Evolutionary conservation across 2,888 invertebrate species (phyloP), one percentile per base, ranked within the genome.

Genomic region (Hofmannophila pseudospretella): DNA sequence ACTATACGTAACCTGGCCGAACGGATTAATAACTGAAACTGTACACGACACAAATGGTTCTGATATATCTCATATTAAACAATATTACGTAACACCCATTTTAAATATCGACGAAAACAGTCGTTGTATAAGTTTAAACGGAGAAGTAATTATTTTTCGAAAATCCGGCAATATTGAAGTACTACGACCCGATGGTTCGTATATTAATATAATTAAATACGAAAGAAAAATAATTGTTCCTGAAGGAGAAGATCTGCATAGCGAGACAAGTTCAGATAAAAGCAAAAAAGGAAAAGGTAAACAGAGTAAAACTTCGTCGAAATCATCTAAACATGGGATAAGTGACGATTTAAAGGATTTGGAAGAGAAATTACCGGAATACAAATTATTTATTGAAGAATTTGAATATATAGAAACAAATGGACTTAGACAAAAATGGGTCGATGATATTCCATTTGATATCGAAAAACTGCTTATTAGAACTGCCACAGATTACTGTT

Each of bases 61-160:
- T 8, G 41, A 45, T 33, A 59, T 86, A 37, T 75, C 76, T 25
- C 80, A 85, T 42, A 72, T 87, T 7, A 86, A 80, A 43, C 85
- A 84, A 52, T 72, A 58, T 50, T 63, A 69, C 46, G 31, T 66
- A 23, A 42, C 43, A 25, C 41, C 51, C 3, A 32, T 48, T 19
- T 36, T 52, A 2, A 25, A 67, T 23, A 32, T 57, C 2, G 52
- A 71, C 32, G 84, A 85, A 65, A 67, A 73, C 26, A 74, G 72
- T 71, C 68, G 84, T 28, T 82, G 79, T 48, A 66, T 81, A 25
- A 79, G 70, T 58, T 59, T 77, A 29, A 69, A 76, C 22, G 87
- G 85, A 0, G 86, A 86, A 58, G 79, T 85, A 7, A 47, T 85
- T 16, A 56, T 85, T 48, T 86, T 80, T 51, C 74, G 63, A 55